Percentiles rank a stretch among this genome's conserved stretches.
These are phyloP conservation scores for Mactra quadrangularis DNA, from an alignment of 1,140 invertebrate genomes.

Conservation along the genomic window DNA sequence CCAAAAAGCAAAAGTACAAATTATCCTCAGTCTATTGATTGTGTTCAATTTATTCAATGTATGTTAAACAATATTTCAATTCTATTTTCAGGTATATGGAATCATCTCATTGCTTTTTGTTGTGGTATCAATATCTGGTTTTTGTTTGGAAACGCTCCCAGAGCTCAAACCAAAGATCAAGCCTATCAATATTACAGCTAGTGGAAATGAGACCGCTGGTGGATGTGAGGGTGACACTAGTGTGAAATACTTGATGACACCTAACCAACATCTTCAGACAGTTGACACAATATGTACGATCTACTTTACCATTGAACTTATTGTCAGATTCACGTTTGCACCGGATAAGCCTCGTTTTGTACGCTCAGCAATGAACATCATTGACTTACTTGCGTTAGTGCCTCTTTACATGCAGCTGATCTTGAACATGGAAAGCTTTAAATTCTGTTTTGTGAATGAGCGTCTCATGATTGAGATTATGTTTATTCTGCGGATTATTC, in stretches of 20 bases:
- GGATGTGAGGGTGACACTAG: constrained; percentile 38
- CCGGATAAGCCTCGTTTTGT: constrained; percentile 83
- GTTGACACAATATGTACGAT: constrained; percentile 82
- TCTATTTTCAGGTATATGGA: constrained; percentile 88
- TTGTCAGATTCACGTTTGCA: constrained; percentile 82
- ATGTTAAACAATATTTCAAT: too few species aligned
- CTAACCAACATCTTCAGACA: constrained; percentile 68
- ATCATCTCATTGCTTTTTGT: constrained; percentile 95
- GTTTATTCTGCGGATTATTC: constrained; percentile 79
- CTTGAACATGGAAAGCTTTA: constrained; percentile 69
- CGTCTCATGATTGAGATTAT: constrained; percentile 76
- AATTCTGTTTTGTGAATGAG: constrained; percentile 76
- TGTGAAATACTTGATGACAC: constrained; percentile 66
- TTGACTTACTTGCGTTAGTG: constrained; percentile 84
- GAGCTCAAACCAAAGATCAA: constrained; percentile 93
- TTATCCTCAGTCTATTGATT: too few species aligned
- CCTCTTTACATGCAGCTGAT: constrained; percentile 82
- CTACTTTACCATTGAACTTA: constrained; percentile 84
- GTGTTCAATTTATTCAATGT: too few species aligned
- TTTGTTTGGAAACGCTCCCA: constrained; percentile 96
- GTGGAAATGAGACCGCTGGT: constrained; percentile 39
- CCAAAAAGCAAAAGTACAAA: too few species aligned
- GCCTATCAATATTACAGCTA: constrained; percentile 82
- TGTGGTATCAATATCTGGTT: constrained; percentile 94
- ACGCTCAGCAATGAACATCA: constrained; percentile 83